These are phyloP conservation scores for Paradoxurus hermaphroditus DNA, from an alignment of 2,113 vertebrate species.

Conservation along the genomic window DNA sequence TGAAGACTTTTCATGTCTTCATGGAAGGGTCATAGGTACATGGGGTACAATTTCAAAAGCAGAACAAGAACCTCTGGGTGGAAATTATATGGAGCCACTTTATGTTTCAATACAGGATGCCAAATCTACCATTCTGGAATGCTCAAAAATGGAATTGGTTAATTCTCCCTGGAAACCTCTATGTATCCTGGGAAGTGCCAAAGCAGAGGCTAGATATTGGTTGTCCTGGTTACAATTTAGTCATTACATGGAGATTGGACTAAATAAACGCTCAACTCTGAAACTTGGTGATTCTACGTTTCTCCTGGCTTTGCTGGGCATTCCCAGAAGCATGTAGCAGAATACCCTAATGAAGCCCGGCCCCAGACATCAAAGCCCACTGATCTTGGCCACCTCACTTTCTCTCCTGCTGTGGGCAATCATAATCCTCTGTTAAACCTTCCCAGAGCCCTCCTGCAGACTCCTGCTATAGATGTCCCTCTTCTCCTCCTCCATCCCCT, in stretches of 20 bases:
- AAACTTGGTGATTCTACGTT: neutral
- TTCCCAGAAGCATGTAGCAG: neutral
- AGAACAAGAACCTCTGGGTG: neutral
- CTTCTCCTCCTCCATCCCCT: neutral
- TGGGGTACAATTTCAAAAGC: neutral
- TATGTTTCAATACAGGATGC: neutral
- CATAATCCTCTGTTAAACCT: neutral
- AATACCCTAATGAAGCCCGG: neutral
- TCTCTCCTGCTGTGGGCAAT: neutral
- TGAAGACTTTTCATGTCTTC: neutral
- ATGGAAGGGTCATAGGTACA: neutral
- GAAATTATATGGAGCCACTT: neutral
- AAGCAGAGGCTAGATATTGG: neutral
- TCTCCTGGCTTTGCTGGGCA: neutral
- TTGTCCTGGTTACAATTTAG: neutral
- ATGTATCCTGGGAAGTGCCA: neutral
- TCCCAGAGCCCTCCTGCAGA: neutral
- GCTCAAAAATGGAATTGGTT: neutral
- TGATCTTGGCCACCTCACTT: neutral
- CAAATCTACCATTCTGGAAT: neutral
- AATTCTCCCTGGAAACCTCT: neutral
- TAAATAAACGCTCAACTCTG: neutral
- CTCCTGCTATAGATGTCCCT: neutral
- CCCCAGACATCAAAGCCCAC: neutral
- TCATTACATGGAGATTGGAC: neutral